phyloP scores from a whole-genome alignment of 2,888 invertebrate genomes.

The Xestobium rufovillosum region DNA sequence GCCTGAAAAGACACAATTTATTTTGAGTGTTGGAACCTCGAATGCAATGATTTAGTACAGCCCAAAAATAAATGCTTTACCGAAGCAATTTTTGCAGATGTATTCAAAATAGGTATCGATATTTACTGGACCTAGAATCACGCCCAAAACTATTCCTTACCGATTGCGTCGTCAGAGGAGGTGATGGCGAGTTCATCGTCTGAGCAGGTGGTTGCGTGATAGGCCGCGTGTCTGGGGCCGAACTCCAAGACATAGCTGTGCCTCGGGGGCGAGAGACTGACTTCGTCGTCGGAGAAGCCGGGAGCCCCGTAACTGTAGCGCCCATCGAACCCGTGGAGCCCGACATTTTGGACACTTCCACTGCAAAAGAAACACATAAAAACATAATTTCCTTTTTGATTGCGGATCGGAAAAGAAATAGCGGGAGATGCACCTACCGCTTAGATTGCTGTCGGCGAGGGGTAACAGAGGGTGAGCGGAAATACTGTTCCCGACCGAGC shows the following conservation, averaged over 20 bases:
- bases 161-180: constrained; percentile 44
- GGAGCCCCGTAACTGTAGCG: constrained; percentile 40
- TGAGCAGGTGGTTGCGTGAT: constrained; percentile 29
- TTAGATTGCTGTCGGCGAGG: constrained; percentile 58
- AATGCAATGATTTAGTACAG: too few species aligned
- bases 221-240: constrained; percentile 47
- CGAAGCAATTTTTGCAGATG: too few species aligned
- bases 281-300: constrained; percentile 88
- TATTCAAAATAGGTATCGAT: too few species aligned
- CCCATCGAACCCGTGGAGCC: constrained; percentile 54
- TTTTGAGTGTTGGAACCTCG: too few species aligned
- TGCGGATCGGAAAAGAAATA: too few species aligned
- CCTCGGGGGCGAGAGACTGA: constrained; percentile 56
- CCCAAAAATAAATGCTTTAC: too few species aligned
- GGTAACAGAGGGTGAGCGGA: constrained; percentile 92
- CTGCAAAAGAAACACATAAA: constrained; percentile 28
- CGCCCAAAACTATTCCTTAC: constrained; percentile 16
- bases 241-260: constrained; percentile 55
- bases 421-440: constrained; percentile 47
- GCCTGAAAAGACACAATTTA: constrained; percentile 22
- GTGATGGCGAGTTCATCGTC: constrained; percentile 30
- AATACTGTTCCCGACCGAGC: constrained; percentile 77
- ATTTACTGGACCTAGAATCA: too few species aligned
- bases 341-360: constrained; percentile 48
- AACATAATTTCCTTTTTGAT: not conserved